Base-by-base conservation (phyloP, 2,113 vertebrate species). In the Ploceus nigricollis region DNA sequence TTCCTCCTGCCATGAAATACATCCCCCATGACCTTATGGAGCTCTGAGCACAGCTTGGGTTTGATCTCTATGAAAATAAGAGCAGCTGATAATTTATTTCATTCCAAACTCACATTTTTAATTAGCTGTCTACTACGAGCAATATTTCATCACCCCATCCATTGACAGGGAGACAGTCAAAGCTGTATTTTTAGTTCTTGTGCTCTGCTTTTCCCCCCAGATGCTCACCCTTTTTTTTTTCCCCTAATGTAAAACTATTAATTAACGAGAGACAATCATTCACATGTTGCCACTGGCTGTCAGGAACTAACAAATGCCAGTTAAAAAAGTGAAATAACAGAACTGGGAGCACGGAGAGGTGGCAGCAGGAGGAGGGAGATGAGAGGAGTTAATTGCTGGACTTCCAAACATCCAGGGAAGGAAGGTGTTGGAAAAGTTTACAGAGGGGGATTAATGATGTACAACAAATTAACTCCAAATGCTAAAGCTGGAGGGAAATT, bases 231-330 rank as follows among this genome's bases (percentile, higher is more conserved):
- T 54, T 27, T 61, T 33, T 50, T 33, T 76, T 31, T 66, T 65
- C 50, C 10, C 45, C 14, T 69, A 35, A 91, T 70, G 64, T 89
- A 87, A 89, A 90, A 69, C 65, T 87, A 72, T 94, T 96, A 96
- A 95, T 96, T 96, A 95, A 96, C 71, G 72, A 83, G 91, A 58
- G 64, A 50, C 68, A 73, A 24, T 92, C 85, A 60, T 42, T 93
- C 83, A 81, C 56, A 10, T 2, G 3, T 47, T 65, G 80, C 39
- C 82, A 72, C 64, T 44, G 86, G 19, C 90, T 93, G 89, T 77
- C 93, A 87, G 83, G n/a, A 76, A 45, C 25, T 63, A 89, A 78
- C 16, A 7, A 91, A 68, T 40, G 57, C 1, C 9, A 50, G 85
- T 82, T 77, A 58, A 66, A 56, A 80, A 87, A 47, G 13, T 0